These are phyloP conservation scores for Galendromus occidentalis DNA, from an alignment of 1,140 invertebrate genomes.

Conservation along the genomic window DNA sequence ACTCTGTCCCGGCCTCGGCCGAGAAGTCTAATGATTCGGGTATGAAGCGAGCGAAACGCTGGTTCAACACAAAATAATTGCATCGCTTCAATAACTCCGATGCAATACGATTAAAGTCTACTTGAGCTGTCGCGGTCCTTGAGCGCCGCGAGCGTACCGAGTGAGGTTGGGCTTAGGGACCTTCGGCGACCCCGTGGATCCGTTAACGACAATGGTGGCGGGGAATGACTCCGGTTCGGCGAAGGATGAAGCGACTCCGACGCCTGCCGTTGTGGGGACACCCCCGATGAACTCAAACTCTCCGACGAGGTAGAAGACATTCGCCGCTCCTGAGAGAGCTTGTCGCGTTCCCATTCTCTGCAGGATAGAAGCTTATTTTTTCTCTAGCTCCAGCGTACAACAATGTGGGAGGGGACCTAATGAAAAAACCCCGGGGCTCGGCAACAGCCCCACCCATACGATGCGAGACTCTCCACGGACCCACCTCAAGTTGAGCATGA, in stretches of 20 bases:
- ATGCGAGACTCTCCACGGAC: not conserved
- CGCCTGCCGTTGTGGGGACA: conserved; percentile 1
- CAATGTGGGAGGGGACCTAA: too few species aligned
- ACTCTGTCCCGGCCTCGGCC: too few species aligned
- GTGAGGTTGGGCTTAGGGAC: conserved; percentile 6
- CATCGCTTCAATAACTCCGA: too few species aligned
- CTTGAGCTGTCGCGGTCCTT: too few species aligned
- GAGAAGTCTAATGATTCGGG: too few species aligned
- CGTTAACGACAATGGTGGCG: conserved; percentile 4
- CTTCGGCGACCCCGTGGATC: not conserved
- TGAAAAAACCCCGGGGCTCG: too few species aligned
- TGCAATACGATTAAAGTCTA: too few species aligned
- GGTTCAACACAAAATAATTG: too few species aligned
- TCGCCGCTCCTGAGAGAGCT: not conserved
- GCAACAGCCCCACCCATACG: too few species aligned
- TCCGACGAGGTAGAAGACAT: conserved; percentile 8
- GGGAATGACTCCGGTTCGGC: not conserved
- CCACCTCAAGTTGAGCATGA: conserved; percentile 18
- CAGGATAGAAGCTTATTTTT: not conserved
- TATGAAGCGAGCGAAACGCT: too few species aligned
- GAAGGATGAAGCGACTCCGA: conserved; percentile 6
- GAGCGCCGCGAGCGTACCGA: not conserved
- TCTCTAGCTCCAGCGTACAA: too few species aligned
- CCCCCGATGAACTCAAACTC: not conserved
- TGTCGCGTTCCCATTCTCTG: conserved; percentile 1